Conservation (phyloP, 2,113 vertebrate genomes). For the Cephalopterus ornatus region DNA sequence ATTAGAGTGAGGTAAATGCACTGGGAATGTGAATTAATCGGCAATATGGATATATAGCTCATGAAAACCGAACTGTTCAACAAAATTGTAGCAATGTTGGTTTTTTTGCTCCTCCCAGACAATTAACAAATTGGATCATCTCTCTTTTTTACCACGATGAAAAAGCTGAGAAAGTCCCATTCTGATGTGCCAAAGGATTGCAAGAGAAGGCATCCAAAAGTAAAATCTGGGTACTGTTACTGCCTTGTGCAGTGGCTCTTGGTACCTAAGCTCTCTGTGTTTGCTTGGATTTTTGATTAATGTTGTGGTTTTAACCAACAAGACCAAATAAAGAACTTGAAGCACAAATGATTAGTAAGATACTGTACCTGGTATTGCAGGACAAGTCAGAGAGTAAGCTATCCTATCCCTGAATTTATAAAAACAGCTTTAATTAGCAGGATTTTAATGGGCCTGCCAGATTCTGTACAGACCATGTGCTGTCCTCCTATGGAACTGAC, state of each 20-base stretch:
- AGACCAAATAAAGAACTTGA: neutral
- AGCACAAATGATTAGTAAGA: neutral
- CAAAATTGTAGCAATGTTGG: neutral
- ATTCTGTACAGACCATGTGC: neutral
- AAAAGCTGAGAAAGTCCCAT: neutral
- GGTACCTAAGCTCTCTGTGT: neutral
- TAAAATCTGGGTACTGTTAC: neutral
- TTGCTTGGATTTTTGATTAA: neutral
- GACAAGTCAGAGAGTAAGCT: neutral
- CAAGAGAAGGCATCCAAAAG: neutral
- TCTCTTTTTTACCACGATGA: neutral
- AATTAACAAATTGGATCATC: neutral
- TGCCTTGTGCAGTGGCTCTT: neutral
- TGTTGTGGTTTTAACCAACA: neutral
- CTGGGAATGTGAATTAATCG: neutral
- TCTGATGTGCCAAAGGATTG: neutral
- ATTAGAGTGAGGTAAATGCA: neutral
- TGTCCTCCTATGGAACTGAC: neutral
- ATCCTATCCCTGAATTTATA: neutral
- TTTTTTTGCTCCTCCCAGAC: neutral
- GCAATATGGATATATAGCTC: fast-evolving
- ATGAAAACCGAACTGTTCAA: neutral
- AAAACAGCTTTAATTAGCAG: neutral
- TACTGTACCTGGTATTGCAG: neutral
- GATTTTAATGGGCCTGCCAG: neutral